A percentile compares a stretch with the other conserved stretches of the same genome.
phyloP scores from a whole-genome alignment of 2,797 vertebrate species.

The Chelidonichthys spinosus region DNA sequence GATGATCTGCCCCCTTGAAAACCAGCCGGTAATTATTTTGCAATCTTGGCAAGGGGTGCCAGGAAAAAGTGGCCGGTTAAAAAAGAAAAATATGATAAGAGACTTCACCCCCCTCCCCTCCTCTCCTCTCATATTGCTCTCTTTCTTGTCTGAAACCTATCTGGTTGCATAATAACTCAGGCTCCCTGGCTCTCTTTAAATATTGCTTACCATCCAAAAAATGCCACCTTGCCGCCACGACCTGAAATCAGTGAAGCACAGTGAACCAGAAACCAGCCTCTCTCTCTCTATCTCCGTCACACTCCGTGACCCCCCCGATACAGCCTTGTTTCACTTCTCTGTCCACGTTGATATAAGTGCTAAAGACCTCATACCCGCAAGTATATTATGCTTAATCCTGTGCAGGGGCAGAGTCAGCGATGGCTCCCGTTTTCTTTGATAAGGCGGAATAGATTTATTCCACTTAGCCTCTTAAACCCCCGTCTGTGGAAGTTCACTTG shows the following conservation, averaged over 20 bases:
- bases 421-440: constrained; percentile 31
- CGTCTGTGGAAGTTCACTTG: constrained; percentile 63
- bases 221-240: constrained; percentile 22
- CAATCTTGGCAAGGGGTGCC: constrained; percentile 24
- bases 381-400: constrained; percentile 51
- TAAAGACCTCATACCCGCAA: constrained; percentile 28
- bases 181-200: constrained; percentile 3
- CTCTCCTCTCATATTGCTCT: neutral
- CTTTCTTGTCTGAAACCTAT: neutral
- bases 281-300: constrained; percentile 29
- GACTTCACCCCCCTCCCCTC: no score
- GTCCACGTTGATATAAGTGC: neutral
- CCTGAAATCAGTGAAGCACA: constrained; percentile 42
- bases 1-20: constrained; percentile 46
- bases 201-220: constrained; percentile 24
- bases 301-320: constrained; percentile 25
- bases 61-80: constrained; percentile 16
- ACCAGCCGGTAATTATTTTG: constrained; percentile 43
- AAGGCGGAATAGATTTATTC: constrained; percentile 44
- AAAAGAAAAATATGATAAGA: constrained; percentile 9
- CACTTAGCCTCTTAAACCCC: constrained; percentile 50
- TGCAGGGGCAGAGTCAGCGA: constrained; percentile 21
- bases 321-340: constrained; percentile 45
- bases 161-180: constrained; percentile 32
- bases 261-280: constrained; percentile 51